A percentile compares a stretch with the other conserved stretches of the same genome.
phyloP scores from a whole-genome alignment of 2,797 vertebrate species.

The Falco novaeseelandiae region DNA sequence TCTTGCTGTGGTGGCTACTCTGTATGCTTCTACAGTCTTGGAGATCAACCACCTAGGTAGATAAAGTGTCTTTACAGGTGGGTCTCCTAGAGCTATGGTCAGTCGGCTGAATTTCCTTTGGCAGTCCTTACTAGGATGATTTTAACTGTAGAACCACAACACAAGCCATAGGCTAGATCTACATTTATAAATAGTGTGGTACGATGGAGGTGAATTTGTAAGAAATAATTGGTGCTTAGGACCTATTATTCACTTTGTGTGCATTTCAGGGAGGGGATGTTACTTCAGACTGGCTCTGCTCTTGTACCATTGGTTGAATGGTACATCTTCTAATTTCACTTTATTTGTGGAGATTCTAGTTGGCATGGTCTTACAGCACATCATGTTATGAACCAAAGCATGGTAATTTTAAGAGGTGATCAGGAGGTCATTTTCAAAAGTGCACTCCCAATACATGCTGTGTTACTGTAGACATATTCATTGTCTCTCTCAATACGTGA shows the following conservation, averaged over 20 bases:
- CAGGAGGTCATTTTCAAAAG: background rate
- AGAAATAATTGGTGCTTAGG: background rate
- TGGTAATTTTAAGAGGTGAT: background rate
- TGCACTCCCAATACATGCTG: fast-evolving
- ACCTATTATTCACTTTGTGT: background rate
- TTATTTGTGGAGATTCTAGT: background rate
- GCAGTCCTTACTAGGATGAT: background rate
- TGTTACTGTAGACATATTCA: fast-evolving
- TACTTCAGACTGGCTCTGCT: background rate
- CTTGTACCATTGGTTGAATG: background rate
- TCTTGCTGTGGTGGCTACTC: background rate
- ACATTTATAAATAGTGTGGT: background rate
- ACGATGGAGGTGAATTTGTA: fast-evolving
- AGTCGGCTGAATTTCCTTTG: background rate
- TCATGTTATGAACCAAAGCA: background rate
- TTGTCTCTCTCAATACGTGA: background rate
- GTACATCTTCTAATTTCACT: background rate
- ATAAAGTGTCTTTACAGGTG: background rate
- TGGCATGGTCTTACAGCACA: background rate
- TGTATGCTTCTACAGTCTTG: background rate
- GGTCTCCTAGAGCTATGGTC: background rate
- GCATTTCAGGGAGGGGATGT: background rate
- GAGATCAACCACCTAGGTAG: background rate
- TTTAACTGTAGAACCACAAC: background rate
- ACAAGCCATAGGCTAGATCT: background rate